Evolutionary conservation across 2,888 invertebrate genomes (phyloP).

Genomic region (Lasioglossum lativentre): DNA sequence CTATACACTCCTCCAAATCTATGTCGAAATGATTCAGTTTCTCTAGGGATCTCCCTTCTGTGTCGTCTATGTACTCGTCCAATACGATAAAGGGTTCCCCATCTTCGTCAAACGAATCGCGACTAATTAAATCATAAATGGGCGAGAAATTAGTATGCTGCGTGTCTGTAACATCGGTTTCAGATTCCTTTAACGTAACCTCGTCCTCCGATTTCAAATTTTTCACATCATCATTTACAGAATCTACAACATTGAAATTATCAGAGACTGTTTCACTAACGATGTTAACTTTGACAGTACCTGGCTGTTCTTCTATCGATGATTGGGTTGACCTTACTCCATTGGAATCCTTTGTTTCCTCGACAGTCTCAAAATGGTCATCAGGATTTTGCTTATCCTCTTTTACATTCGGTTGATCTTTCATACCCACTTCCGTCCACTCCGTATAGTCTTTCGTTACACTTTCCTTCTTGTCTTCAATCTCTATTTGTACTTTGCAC

Average conservation of each 20-base stretch:
- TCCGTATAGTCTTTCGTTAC: not conserved
- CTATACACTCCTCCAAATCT: slow-evolving; percentile 43
- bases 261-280: not conserved
- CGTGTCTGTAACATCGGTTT: not conserved
- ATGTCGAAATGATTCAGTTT: slow-evolving; percentile 13
- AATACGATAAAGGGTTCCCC: slow-evolving; percentile 43
- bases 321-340: not conserved
- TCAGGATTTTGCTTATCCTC: not conserved
- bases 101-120: slow-evolving; percentile 10
- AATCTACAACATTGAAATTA: not conserved
- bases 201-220: not conserved
- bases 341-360: not conserved
- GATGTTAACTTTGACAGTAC: not conserved
- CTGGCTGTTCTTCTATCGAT: not conserved
- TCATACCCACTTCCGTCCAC: not conserved
- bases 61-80: slow-evolving; percentile 45
- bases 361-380: not conserved
- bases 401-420: not conserved
- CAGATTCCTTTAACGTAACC: not conserved
- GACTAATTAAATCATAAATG: not conserved
- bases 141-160: not conserved
- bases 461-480: not conserved
- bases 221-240: not conserved
- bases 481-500: not conserved
- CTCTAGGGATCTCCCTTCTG: slow-evolving; percentile 21